Conservation (phyloP, 2,113 vertebrate genomes). For the Hassar affinis region DNA sequence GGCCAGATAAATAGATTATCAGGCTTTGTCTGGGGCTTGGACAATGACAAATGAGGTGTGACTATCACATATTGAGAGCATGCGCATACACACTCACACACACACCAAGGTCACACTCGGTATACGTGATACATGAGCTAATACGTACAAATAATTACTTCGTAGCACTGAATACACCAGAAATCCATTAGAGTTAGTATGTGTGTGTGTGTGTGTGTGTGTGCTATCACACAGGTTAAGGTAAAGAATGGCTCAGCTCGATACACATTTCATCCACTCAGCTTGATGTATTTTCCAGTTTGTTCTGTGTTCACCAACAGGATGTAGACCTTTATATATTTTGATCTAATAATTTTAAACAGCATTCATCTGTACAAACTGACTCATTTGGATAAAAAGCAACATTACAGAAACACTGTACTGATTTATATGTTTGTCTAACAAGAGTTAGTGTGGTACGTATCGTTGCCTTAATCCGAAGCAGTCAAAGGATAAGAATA, state of each 20-base stretch:
- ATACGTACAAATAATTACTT: conserved; percentile 34
- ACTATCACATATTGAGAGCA: conserved; percentile 59
- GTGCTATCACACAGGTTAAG: not conserved
- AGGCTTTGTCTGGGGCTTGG: conserved; percentile 58
- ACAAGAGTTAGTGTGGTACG: not conserved
- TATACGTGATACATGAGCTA: conserved; percentile 43
- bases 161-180: not conserved
- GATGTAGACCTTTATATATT: not conserved
- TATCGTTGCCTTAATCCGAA: not conserved
- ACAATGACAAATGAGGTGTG: conserved; percentile 71
- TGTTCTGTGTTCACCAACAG: not conserved
- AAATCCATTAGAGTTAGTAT: conserved; percentile 14
- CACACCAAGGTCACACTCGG: conserved; percentile 64
- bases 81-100: conserved; percentile 54
- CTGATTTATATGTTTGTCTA: not conserved
- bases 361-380: not conserved
- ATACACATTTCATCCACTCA: not conserved
- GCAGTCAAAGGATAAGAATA: not conserved
- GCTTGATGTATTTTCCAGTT: not conserved
- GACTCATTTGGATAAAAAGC: not conserved
- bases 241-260: not conserved
- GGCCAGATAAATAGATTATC: conserved; percentile 70
- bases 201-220: no score
- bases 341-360: not conserved
- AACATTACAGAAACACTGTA: not conserved